Base-by-base conservation (phyloP, 2,888 invertebrate species). In the Antheraea assamensis region DNA sequence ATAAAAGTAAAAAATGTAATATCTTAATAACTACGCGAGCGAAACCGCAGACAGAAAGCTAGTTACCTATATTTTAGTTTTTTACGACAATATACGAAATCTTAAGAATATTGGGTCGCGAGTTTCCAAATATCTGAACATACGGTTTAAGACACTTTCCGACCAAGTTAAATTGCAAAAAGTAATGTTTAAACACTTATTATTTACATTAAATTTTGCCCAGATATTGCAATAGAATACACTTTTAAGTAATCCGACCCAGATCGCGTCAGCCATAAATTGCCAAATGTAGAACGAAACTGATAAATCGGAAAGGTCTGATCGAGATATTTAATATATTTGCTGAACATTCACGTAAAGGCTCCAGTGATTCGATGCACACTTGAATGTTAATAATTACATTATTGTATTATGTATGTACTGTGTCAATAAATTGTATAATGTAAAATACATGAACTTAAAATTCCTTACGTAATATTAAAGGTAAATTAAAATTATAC, bases 241-340 rank as follows among this genome's bases (percentile, higher is more conserved):
- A 55, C 52, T 72, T 68, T 35, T 68, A 35, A 58, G 70, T 30
- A 66, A 66, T 35, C 49, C 61, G 64, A 74, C 73, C 73, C 73
- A 74, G 73, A 61, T 74, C 61, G 27, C 52, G 68, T 55, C 49
- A 64, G 74, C 75, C 76, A 77, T 80, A 80, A 72, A 78, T 78
- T 72, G 73, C 80, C 78, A 77, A 82, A 82, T 78, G 77, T 75
- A 77, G 80, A 61, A 75, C 42, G 72, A 70, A 27, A 70, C 71
- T 27, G 71, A 71, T 75, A 42, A 70, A 31, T 71, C 73, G 30
- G 70, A 71, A 74, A 35, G 76, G 76, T 75, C 74, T 78, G 74
- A 35, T 42, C 70, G 73, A 55, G 76, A 72, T 76, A 75, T 78
- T 55, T 73, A 19, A 79, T 76, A 72, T 66, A 42, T 74, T 76